Percentiles rank a stretch among this genome's conserved stretches.
Evolutionary conservation across 2,797 vertebrate species (phyloP).

Genomic region (Halcyon badia): DNA sequence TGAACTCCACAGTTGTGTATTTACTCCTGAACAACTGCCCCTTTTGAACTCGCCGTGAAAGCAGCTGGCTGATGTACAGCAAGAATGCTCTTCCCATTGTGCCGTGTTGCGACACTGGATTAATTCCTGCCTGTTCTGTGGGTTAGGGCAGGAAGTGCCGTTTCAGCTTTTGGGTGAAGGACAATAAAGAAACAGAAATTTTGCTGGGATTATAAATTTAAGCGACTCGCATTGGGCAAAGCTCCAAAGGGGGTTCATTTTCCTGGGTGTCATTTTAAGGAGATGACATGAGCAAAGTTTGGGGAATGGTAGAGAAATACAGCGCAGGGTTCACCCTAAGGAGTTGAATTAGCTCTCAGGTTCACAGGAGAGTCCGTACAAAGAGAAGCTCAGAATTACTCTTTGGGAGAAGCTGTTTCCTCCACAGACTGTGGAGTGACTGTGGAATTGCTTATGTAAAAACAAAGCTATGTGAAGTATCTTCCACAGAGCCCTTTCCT

Average conservation of each 20-base stretch:
- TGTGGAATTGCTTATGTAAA: not conserved
- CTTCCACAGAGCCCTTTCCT: not conserved
- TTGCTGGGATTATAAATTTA: not conserved
- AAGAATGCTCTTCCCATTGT: constrained; percentile 2
- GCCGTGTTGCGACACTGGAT: not conserved
- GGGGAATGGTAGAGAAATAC: not conserved
- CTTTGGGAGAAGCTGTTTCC: not conserved
- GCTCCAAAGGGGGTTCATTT: not conserved
- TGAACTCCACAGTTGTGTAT: not conserved
- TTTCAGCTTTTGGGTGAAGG: not conserved
- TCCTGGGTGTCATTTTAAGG: not conserved
- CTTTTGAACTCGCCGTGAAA: not conserved
- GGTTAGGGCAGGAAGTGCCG: not conserved
- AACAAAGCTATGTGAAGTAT: not conserved
- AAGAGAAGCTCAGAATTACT: not conserved
- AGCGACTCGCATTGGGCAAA: not conserved
- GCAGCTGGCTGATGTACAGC: not conserved
- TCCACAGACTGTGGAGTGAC: rapidly evolving
- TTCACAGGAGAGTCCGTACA: not conserved
- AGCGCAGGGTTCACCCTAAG: not conserved
- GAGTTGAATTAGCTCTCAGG: not conserved
- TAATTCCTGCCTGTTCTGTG: not conserved
- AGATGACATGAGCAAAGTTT: not conserved
- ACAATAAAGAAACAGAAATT: not conserved
- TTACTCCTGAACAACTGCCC: not conserved